A percentile compares a stretch with the other conserved stretches of the same genome.
phyloP scores from a whole-genome alignment of 2,113 vertebrate genomes.

The Lycaon pictus region DNA sequence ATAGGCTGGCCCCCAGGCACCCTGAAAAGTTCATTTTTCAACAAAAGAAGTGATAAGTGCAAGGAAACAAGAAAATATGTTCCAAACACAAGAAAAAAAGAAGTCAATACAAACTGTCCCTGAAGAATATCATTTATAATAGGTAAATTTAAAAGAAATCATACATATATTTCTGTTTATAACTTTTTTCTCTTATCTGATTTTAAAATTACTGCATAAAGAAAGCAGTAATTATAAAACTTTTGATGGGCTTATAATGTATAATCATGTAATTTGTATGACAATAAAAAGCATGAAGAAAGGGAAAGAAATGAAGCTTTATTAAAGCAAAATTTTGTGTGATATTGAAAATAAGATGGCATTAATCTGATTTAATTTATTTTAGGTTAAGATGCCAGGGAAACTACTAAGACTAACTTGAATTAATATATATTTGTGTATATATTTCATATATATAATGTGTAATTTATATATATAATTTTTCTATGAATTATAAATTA shows the following conservation, averaged over 20 bases:
- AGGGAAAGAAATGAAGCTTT: not conserved
- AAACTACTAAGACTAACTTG: not conserved
- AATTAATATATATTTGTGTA: not conserved
- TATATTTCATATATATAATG: not conserved
- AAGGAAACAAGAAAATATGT: not conserved
- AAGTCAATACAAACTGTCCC: not conserved
- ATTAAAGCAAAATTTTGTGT: not conserved
- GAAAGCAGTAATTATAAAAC: not conserved
- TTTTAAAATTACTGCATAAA: not conserved
- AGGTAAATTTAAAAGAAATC: not conserved
- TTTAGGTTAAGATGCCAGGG: not conserved
- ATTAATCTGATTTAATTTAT: slow-evolving; percentile 8
- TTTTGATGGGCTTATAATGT: not conserved
- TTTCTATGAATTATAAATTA: no score
- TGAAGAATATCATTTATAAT: not conserved
- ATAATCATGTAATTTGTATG: not conserved
- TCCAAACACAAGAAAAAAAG: not conserved
- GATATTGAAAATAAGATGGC: not conserved
- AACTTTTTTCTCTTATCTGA: not conserved
- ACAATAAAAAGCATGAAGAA: not conserved
- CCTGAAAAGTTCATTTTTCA: not conserved
- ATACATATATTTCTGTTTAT: not conserved
- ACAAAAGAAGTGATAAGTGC: not conserved
- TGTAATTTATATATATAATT: no score
- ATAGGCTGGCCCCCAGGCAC: no score